phyloP scores from a whole-genome alignment of 2,113 vertebrate genomes.

The Acinonyx jubatus region DNA sequence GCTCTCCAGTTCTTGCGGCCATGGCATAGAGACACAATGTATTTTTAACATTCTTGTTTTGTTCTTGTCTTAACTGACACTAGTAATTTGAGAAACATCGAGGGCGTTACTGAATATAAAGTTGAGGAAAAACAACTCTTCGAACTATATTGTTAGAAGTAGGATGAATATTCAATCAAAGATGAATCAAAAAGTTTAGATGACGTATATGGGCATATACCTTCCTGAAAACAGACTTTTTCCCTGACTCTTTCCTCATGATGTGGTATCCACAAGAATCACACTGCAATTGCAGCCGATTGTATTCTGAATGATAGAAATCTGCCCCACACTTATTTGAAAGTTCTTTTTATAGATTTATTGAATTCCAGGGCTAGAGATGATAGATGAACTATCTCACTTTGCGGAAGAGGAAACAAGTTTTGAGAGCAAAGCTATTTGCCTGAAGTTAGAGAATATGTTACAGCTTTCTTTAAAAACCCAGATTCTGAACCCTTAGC shows the following conservation, averaged over 20 bases:
- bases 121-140: constrained; percentile 71
- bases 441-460: background rate
- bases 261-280: background rate
- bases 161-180: constrained; percentile 67
- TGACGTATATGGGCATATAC: background rate
- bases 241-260: background rate
- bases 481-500: background rate
- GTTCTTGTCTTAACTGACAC: constrained; percentile 72
- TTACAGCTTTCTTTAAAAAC: background rate
- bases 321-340: background rate
- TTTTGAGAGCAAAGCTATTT: background rate
- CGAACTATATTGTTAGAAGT: constrained; percentile 60
- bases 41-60: constrained; percentile 82
- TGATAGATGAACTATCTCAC: background rate
- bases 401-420: background rate
- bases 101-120: constrained; percentile 73
- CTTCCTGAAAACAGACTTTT: background rate
- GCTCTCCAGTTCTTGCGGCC: constrained; percentile 61
- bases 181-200: constrained; percentile 40
- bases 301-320: background rate
- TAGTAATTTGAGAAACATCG: constrained; percentile 76
- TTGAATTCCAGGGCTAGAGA: background rate
- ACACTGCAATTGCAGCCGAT: background rate
- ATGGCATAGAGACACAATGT: constrained; percentile 59
- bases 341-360: constrained; percentile 22